Conservation (phyloP, 2,888 invertebrate species). For the Deilephila porcellus region DNA sequence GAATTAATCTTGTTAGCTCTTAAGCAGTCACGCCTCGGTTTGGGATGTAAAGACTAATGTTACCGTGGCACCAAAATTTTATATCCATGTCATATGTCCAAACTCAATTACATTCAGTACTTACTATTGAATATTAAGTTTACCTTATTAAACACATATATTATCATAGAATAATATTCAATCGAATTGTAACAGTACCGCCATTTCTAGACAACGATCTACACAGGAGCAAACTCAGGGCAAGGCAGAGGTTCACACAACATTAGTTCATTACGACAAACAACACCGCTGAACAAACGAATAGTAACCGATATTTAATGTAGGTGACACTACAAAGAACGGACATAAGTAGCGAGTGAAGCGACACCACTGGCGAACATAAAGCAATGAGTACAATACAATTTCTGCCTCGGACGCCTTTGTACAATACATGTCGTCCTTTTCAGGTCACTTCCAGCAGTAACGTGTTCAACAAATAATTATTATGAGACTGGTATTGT, state of each 20-base stretch:
- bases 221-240: neutral
- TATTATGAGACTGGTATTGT: conserved; percentile 62
- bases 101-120: too few species aligned
- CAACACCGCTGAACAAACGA: conserved; percentile 4
- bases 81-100: too few species aligned
- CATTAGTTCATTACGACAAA: conserved; percentile 1
- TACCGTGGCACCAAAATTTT: too few species aligned
- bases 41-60: too few species aligned
- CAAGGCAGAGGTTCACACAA: too few species aligned
- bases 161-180: too few species aligned
- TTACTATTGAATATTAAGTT: too few species aligned
- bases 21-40: too few species aligned
- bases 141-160: too few species aligned
- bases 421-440: conserved; percentile 71
- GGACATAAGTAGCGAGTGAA: conserved; percentile 54
- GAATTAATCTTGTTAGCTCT: too few species aligned
- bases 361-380: conserved; percentile 61
- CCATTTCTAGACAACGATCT: neutral
- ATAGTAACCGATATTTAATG: conserved; percentile 23
- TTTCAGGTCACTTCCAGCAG: conserved; percentile 79
- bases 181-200: neutral
- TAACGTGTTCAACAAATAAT: conserved; percentile 74
- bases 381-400: conserved; percentile 73
- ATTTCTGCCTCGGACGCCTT: conserved; percentile 74
- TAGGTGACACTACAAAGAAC: conserved; percentile 57